Base-by-base conservation (phyloP, 2,797 vertebrate species). In the Poeciliopsis gracilis region DNA sequence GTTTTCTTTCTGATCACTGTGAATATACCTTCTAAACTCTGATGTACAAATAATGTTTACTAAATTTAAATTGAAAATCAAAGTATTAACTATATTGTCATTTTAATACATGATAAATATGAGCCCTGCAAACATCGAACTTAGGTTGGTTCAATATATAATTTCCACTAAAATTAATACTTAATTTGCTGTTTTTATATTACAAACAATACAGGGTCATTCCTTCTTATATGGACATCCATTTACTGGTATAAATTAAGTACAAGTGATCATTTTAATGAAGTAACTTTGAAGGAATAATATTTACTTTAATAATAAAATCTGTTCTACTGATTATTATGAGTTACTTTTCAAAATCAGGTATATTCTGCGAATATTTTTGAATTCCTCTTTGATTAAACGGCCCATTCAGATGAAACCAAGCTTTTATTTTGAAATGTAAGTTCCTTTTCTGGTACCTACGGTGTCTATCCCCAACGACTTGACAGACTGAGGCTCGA, bases 391-490 rank as follows among this genome's bases (percentile, higher is more conserved):
- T 36, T 4, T 38, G 18, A 63, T 63, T 2, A 20, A 4, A 20
- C 1, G 1, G 18, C 13, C 28, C 13, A 7, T 61, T 61, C 57
- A 30, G 55, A 57, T 7, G 0, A 61, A 23, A 66, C 4, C 9
- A 16, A 28, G 2, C 80, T 72, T 82, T 91, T 91, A 90, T 87
- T 92, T 88, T 92, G 91, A 90, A 88, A 84, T 51, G 0, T 0
- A 0, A 46, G 15, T 5, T 0, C 0, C 0, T 7, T 67, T 88
- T 83, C 81, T 76, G 33, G 72, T 57, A 11, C 5, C 16, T 18
- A 0, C 1, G 4, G 11, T 1, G 18, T 77, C 11, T 4, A 8
- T 71, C 47, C 43, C 0, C 0, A 1, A 0, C 9, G 10, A 23
- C 69, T 87, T 88, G 71, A 89, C 18, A 1, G 18, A 53, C 1